Evolutionary conservation across 2,113 vertebrate species (phyloP), one percentile per base, ranked within the genome.

Genomic region (Elephantulus edwardii): DNA sequence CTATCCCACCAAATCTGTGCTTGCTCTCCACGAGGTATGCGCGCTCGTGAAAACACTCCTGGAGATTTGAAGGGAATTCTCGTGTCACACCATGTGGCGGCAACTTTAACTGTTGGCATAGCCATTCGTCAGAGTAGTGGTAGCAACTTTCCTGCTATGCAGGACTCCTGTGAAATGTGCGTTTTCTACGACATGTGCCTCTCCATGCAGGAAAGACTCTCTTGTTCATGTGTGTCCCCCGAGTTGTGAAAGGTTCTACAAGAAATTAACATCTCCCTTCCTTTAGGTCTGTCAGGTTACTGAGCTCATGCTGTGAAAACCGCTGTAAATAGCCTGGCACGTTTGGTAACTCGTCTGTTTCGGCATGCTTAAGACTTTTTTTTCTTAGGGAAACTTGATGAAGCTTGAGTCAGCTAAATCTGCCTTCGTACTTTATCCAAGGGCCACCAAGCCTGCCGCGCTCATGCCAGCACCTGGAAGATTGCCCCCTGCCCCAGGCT

Each of bases 141-240:
- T 97, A 96, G 96, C 79, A 86, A 97, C 95, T 97, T 97, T 97
- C 97, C 98, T 98, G 97, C 97, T 93, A 97, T 98, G 97, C 97
- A 98, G 98, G 97, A 98, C 93, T 96, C 91, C 96, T 94, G 94
- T 97, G 91, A 94, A 89, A 94, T 96, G 91, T 97, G 95, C 33
- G 14, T 98, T 98, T 97, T 97, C 92, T 97, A 97, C 96, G 88
- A 95, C 92, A 93, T 96, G 94, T 96, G 95, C 89, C 97, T 97
- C 92, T 95, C 97, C 91, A 58, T 64, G 92, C 96, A 88, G 97
- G 96, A 91, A 95, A 91, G 95, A 95, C 76, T 92, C 91, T 96
- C 96, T 90, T 88, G 87, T 96, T 94, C 83, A 89, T 87, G 76
- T 94, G 33, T 82, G 84, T 87, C 89, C 86, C 92, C 95, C 84